These are phyloP conservation scores for Orchestes rusci DNA, from an alignment of 2,888 invertebrate species.

Conservation along the genomic window DNA sequence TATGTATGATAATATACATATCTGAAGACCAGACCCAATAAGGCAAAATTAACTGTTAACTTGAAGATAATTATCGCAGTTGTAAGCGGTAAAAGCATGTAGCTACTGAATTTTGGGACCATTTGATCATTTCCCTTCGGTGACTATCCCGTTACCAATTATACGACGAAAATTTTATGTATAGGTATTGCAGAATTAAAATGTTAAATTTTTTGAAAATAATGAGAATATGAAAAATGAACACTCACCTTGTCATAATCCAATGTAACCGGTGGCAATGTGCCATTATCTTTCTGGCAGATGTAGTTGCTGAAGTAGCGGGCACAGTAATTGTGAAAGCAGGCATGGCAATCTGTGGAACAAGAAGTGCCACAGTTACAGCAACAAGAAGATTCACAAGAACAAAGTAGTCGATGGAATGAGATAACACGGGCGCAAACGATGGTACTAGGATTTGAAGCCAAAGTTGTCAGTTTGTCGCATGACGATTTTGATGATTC, in stretches of 20 bases:
- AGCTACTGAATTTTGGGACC: too few species aligned
- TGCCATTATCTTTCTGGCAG: slow-evolving; percentile 43
- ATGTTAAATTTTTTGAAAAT: too few species aligned
- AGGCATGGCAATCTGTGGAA: slow-evolving; percentile 57
- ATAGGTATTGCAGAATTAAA: too few species aligned
- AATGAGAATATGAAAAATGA: slow-evolving; percentile 12
- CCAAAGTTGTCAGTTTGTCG: slow-evolving; percentile 28
- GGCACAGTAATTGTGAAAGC: slow-evolving; percentile 55
- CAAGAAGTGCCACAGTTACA: slow-evolving; percentile 56
- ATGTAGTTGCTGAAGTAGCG: slow-evolving; percentile 41
- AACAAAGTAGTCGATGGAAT: slow-evolving; percentile 45
- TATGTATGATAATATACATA: too few species aligned
- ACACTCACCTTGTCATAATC: slow-evolving; percentile 45
- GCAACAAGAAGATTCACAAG: slow-evolving; percentile 49
- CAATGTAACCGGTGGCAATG: slow-evolving; percentile 39
- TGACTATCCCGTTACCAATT: too few species aligned
- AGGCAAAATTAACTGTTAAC: too few species aligned
- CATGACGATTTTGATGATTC: too few species aligned
- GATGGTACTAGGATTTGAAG: slow-evolving; percentile 30
- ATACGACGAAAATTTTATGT: too few species aligned
- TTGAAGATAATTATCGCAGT: too few species aligned
- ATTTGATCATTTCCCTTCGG: too few species aligned
- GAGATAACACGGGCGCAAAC: slow-evolving; percentile 45
- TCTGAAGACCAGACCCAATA: too few species aligned
- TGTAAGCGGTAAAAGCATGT: too few species aligned